phyloP scores from a whole-genome alignment of 1,140 invertebrate species.

The Hyphantria cunea region DNA sequence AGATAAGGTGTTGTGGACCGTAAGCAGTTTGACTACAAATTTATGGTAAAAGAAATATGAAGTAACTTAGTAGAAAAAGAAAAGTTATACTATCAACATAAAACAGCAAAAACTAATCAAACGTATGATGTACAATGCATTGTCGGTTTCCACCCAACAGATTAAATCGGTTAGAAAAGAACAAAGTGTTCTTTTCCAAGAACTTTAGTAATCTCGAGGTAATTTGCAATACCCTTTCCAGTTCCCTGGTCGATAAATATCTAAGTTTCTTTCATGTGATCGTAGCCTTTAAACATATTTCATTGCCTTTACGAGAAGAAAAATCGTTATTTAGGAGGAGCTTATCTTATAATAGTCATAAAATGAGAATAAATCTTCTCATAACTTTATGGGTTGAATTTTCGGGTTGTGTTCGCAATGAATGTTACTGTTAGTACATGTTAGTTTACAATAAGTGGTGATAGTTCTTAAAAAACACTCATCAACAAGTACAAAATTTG shows the following conservation, averaged over 20 bases:
- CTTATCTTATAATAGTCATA: conserved; percentile 10
- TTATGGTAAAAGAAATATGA: conserved; percentile 8
- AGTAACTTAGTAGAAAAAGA: no score
- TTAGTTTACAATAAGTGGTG: no score
- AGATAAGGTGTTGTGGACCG: no score
- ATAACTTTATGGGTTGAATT: conserved; percentile 18
- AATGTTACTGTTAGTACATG: conserved; percentile 4
- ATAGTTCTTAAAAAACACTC: not conserved
- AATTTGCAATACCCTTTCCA: conserved; percentile 17
- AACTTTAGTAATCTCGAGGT: conserved; percentile 29
- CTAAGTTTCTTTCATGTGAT: conserved; percentile 33
- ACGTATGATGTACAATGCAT: conserved; percentile 21
- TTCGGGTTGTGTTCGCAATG: conserved; percentile 25
- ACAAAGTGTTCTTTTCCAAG: conserved; percentile 26
- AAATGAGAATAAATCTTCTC: conserved; percentile 15
- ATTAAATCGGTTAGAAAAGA: conserved; percentile 28
- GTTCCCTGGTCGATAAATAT: conserved; percentile 31
- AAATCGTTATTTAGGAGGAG: conserved; percentile 26
- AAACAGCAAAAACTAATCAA: conserved; percentile 27
- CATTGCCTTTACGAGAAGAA: conserved; percentile 26
- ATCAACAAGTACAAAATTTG: not conserved
- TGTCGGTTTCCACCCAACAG: conserved; percentile 8
- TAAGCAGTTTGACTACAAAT: conserved; percentile 1
- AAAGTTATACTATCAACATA: conserved; percentile 7
- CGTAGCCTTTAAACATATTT: conserved; percentile 33